phyloP scores from a whole-genome alignment of 2,113 vertebrate genomes.

The Lophura nycthemera region DNA sequence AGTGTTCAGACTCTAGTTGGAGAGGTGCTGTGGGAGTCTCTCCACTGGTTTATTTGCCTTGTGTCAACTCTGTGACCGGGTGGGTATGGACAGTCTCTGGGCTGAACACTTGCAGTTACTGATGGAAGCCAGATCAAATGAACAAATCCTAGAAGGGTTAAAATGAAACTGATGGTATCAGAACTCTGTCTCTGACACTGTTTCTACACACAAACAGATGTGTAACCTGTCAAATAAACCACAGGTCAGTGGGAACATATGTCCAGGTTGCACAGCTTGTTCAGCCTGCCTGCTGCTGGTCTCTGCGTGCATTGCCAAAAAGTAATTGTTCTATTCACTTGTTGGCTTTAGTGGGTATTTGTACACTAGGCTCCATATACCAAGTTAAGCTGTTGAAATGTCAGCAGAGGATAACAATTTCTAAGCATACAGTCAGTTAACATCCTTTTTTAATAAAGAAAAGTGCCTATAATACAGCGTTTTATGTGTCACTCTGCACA shows the following conservation, averaged over 20 bases:
- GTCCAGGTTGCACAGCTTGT: neutral
- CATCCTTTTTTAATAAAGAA: neutral
- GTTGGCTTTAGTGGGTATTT: neutral
- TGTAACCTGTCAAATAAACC: neutral
- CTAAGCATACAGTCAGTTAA: neutral
- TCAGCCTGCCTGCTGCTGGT: neutral
- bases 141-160: neutral
- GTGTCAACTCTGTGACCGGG: neutral
- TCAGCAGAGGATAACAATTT: neutral
- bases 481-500: neutral
- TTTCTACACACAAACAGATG: neutral
- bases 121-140: neutral
- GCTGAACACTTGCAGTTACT: neutral
- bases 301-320: neutral
- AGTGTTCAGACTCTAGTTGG: neutral
- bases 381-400: neutral
- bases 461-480: no score
- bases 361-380: neutral
- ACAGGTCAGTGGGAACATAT: neutral
- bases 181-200: neutral
- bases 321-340: neutral
- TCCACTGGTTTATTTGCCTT: fast-evolving
- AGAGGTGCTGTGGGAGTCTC: neutral
- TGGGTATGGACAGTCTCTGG: neutral
- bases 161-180: neutral